Conservation (phyloP, 2,113 vertebrate genomes). For the Rhinolophus ferrumequinum region DNA sequence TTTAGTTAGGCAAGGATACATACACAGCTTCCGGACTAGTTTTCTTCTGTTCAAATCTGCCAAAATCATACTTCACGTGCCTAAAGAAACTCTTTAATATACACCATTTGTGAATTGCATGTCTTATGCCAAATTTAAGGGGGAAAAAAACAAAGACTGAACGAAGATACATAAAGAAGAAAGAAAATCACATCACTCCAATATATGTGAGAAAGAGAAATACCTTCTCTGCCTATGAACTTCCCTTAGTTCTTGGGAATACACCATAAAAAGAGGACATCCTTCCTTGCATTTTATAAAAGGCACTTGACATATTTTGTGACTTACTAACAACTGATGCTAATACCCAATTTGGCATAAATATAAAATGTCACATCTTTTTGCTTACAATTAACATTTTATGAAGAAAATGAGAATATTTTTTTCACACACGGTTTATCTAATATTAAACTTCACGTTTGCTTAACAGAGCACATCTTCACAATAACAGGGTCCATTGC, state of each 20-base stretch:
- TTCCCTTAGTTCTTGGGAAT: slow-evolving; percentile 85
- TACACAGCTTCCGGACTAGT: slow-evolving; percentile 69
- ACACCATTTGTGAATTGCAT: slow-evolving; percentile 76
- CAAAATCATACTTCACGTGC: slow-evolving; percentile 76
- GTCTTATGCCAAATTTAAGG: slow-evolving; percentile 75
- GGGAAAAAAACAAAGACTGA: background rate
- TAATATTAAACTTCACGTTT: slow-evolving; percentile 90
- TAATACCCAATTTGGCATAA: slow-evolving; percentile 74
- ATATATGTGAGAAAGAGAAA: slow-evolving; percentile 81
- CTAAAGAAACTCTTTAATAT: slow-evolving; percentile 78
- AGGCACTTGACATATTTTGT: slow-evolving; percentile 83
- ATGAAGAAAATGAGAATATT: slow-evolving; percentile 84
- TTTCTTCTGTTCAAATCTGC: slow-evolving; percentile 75
- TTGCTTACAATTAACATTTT: slow-evolving; percentile 83
- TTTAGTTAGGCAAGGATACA: slow-evolving; percentile 61
- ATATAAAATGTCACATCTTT: slow-evolving; percentile 73
- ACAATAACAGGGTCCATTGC: slow-evolving; percentile 91
- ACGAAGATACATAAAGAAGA: slow-evolving; percentile 79
- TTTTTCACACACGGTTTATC: slow-evolving; percentile 85
- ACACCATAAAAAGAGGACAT: slow-evolving; percentile 83
- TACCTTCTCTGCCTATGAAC: slow-evolving; percentile 82
- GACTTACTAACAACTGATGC: slow-evolving; percentile 83
- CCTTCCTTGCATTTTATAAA: slow-evolving; percentile 85
- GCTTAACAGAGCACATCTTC: slow-evolving; percentile 90
- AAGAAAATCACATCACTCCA: slow-evolving; percentile 82